Evolutionary conservation across 2,888 invertebrate species (phyloP), one percentile per base, ranked within the genome.

Genomic region (Ommatoiulus sabulosus): DNA sequence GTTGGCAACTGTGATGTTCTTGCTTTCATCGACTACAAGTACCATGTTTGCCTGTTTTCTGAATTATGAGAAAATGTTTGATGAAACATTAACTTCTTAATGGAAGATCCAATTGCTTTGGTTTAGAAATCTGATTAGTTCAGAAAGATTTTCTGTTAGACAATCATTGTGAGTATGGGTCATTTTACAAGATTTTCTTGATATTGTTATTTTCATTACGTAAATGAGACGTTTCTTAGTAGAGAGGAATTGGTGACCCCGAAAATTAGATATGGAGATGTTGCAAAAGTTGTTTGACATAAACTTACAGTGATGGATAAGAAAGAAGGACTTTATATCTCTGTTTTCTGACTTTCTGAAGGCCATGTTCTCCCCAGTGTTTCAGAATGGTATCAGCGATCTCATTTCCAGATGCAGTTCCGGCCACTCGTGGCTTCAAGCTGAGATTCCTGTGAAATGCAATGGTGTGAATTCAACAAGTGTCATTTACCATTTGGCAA

Each of bases 321-420:
- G 89, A 89, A 44, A 89, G 87, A 10, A 89, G 88, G 1, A 88
- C 89, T 24, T 84, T 80, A 85, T 89, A 89, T 24, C 63, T 87
- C 46, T 88, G 80, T 44, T 52, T 63, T 17, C 88, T 87, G 10
- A 89, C 89, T 20, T 88, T 88, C 20, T 88, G 84, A 24, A 89
- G 63, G 43, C 88, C 89, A 57, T 80, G 63, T n/a, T 57, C 24
- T 44, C 84, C 44, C 89, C 89, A 89, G 12, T 80, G 86, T 10
- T 52, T 57, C 46, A 35, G 44, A 43, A 89, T 89, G 24, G 57
- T 48, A 44, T 52, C 46, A 0, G 88, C 89, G 12, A 87, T 86
- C 35, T 89, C 88, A 20, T 87, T 44, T n/a, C 87, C 88, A 43
- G 87, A 80, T 43, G 84, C 63, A 44, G 88, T 89, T 63, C 89